Conservation (phyloP, 1,140 invertebrate genomes). For the Bombus turneri region DNA sequence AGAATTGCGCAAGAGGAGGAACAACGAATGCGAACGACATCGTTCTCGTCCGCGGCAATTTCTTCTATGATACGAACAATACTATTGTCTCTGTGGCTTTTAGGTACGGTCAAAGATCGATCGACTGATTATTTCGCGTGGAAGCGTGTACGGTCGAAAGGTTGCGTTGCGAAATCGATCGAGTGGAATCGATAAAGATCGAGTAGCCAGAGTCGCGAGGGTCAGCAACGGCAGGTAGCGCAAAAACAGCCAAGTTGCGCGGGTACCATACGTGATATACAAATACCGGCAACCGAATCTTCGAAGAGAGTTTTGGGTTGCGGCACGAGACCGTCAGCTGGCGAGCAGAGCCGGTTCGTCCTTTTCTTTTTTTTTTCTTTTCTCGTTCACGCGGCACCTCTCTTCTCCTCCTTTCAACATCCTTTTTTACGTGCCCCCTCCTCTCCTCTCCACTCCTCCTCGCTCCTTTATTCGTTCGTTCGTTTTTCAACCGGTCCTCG, state of each 20-base stretch:
- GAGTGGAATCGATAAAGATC: conserved; percentile 29
- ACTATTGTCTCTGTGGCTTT: neutral
- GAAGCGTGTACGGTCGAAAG: too few species aligned
- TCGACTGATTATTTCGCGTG: neutral
- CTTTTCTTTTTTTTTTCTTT: conserved; percentile 5
- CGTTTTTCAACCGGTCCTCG: neutral
- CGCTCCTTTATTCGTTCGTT: neutral
- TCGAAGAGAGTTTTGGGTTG: conserved; percentile 68
- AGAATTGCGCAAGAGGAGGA: conserved; percentile 67
- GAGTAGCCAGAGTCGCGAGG: neutral
- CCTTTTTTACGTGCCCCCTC: neutral
- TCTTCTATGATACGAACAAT: neutral
- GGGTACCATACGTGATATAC: conserved; percentile 54
- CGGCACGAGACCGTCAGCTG: conserved; percentile 75
- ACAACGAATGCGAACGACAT: conserved; percentile 77
- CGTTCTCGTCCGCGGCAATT: neutral
- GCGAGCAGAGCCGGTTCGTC: conserved; percentile 64
- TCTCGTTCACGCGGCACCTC: conserved; percentile 7
- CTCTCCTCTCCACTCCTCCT: neutral
- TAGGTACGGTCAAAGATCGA: neutral
- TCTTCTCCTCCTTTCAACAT: neutral
- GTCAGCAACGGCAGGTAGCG: neutral
- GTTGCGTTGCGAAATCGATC: neutral
- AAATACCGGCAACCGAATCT: conserved; percentile 72
- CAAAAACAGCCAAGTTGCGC: neutral